Evolutionary conservation across 1,140 invertebrate genomes (phyloP), one percentile per base, ranked within the genome.

Genomic region (Drosophila pruinosa): DNA sequence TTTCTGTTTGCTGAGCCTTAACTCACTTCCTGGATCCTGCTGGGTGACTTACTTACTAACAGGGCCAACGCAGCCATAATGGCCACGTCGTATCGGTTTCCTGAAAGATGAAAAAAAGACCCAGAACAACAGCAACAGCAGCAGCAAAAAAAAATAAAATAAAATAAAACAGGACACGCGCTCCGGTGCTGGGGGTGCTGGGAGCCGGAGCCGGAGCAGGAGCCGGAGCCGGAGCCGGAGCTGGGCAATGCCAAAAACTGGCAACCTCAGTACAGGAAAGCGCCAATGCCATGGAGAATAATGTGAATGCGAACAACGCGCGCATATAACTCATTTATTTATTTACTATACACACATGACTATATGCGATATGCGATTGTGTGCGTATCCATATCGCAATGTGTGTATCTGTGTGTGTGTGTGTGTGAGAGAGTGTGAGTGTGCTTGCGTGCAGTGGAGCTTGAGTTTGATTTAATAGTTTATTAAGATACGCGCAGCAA

Each of bases 401-500:
- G 38, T 24, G 19, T 22, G 8, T 34, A 15, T 36, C 26, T 41
- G 38, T 43, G 43, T 38, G 41, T 36, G 26, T 43, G 28, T 43
- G 59, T 67, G 39, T 21, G 50, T 34, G 36, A n/a, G 19, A 12
- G 50, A 59, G 39, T 65, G 50, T 45, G 34, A 50, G 45, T 50
- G 47, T 59, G 78, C 41, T 83, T 57, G 79, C 81, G 76, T 85
- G 81, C 77, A 85, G 75, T 80, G 76, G 70, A 78, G 80, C 81
- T 86, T 88, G 80, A 74, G 80, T 85, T 85, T 85, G 80, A 85
- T 85, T 85, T 85, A 85, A 86, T 86, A 86, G 81, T 86, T 86
- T 86, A 86, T 86, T 86, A 86, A 86, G 82, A 86, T 85, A 85
- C 81, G 81, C 82, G 82, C 70, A 73, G 70, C 81, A 86, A 85